phyloP scores from a whole-genome alignment of 2,797 vertebrate species.

The Mormyrops boulengeri region DNA sequence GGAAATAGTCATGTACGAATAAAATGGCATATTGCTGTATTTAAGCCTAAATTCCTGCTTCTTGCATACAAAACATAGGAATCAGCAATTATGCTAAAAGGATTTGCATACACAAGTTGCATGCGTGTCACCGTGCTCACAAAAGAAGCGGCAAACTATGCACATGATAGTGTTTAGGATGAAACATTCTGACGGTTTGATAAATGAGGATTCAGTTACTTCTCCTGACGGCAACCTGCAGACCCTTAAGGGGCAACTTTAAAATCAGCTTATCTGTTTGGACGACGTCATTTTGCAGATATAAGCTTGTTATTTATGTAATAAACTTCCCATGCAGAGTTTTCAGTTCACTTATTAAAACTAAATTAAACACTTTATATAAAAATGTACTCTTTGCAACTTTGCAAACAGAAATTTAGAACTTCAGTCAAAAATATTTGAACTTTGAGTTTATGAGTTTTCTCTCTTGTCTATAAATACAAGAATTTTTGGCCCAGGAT shows the following conservation, averaged over 20 bases:
- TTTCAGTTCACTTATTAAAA: not conserved
- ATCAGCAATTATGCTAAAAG: not conserved
- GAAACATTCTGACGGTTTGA: not conserved
- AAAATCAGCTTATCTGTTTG: not conserved
- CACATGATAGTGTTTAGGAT: not conserved
- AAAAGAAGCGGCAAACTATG: not conserved
- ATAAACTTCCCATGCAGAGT: not conserved
- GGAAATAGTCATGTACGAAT: not conserved
- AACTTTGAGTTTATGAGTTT: slow-evolving; percentile 13
- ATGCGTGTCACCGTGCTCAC: not conserved
- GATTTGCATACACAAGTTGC: not conserved
- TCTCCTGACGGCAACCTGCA: slow-evolving; percentile 28
- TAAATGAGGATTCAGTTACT: not conserved
- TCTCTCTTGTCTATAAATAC: not conserved
- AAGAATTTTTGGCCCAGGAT: not conserved
- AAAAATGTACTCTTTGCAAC: not conserved
- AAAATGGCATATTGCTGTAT: not conserved
- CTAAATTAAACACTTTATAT: not conserved
- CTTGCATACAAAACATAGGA: not conserved
- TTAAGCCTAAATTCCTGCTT: not conserved
- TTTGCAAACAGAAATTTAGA: not conserved
- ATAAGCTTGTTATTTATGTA: not conserved
- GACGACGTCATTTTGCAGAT: not conserved
- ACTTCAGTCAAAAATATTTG: slow-evolving; percentile 13
- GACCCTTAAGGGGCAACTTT: slow-evolving; percentile 37